A percentile compares a stretch with the other conserved stretches of the same genome.
These are phyloP conservation scores for Ianthella basta DNA, from an alignment of 37 sponge, comb jelly and placozoan genomes.

Conservation along the genomic window DNA sequence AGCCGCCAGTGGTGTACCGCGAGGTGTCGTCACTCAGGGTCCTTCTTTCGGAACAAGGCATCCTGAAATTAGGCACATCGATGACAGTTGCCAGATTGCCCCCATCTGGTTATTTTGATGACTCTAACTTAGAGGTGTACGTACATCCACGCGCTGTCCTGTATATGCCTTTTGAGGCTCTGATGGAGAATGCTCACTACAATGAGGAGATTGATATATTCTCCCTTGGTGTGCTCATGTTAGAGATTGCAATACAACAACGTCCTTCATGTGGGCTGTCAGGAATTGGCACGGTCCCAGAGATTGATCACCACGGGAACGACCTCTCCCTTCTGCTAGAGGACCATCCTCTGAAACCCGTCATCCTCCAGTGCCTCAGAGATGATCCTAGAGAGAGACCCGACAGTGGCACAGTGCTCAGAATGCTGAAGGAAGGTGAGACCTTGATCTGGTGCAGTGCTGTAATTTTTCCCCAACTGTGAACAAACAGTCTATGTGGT, in stretches of 20 bases:
- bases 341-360: constrained; percentile 33
- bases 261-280: not conserved
- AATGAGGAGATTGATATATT: constrained; percentile 24
- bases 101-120: not conserved
- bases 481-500: too few species aligned
- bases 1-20: too few species aligned
- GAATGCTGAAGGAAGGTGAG: not conserved
- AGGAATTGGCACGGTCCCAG: not conserved
- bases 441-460: too few species aligned
- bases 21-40: too few species aligned
- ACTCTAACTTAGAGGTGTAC: too few species aligned
- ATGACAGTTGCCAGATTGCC: not conserved
- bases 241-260: not conserved
- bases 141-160: not conserved
- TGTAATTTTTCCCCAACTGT: too few species aligned
- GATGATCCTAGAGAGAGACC: constrained; percentile 13
- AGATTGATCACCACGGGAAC: not conserved
- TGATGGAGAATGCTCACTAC: not conserved
- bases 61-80: too few species aligned
- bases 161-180: constrained; percentile 21
- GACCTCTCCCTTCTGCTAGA: constrained; percentile 9
- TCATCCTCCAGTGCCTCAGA: constrained; percentile 17
- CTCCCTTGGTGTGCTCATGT: constrained; percentile 21
- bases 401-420: not conserved
- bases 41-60: too few species aligned